Evolutionary conservation across 2,888 invertebrate genomes (phyloP), one percentile per base, ranked within the genome.

Genomic region (Lepidocyrtoides sp.): DNA sequence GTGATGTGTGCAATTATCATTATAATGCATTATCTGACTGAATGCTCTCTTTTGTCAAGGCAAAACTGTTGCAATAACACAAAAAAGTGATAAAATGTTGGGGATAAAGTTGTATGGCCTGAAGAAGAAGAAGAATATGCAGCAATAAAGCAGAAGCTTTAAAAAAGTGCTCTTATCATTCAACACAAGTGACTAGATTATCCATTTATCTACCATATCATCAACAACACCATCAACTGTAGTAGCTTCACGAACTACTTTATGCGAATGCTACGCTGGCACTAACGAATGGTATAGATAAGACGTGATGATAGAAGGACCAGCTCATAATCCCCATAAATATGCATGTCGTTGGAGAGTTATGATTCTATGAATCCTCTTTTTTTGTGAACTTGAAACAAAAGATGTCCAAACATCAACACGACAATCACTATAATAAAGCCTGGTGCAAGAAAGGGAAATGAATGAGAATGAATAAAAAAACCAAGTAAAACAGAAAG

Each of bases 41-140:
- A 69, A 69, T 69, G 69, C 69, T 75, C 51, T 14, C n/a, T 44
- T 75, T 75, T 75, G 75, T 48, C 75, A 75, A 75, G 75, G 75
- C 29, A 23, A 75, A 75, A 75, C 12, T 41, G 41, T 72, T 48
- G 17, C 44, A 57, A 57, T 12, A 51, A 32, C 32, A 75, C 2
- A 17, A 20, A 29, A 32, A 29, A 10, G 5, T 32, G 5, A 66
- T 4, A 10, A 20, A 63, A 63, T 10, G 0, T 17, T 5, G 5
- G 36, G 14, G 32, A 69, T 69, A 32, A 72, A 26, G 48, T 51
- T 48, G 48, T 17, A 75, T 75, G 10, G 75, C 75, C 75, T 75
- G n/a, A n/a, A n/a, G 44, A 75, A 75, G 75, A 75, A 29, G 2
- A 17, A 69, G 51, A 51, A 51, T 2, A 17, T 60, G 60, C 60